Conservation (phyloP, 2,888 invertebrate species). For the Phytoseiulus persimilis region DNA sequence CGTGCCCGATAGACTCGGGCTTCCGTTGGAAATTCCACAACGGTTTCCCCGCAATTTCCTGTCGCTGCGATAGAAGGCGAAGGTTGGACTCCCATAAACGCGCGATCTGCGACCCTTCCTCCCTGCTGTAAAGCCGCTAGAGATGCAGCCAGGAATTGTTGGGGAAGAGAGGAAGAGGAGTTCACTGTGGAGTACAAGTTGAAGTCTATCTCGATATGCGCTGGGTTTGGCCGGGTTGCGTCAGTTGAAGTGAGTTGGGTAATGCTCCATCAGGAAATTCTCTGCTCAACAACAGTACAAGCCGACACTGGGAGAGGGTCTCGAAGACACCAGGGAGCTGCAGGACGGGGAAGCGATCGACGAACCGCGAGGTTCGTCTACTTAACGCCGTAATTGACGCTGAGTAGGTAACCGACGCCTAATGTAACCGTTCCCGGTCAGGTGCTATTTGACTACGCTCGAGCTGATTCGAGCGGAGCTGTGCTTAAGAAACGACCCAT, state of each 20-base stretch:
- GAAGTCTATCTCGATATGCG: background rate
- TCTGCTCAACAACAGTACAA: background rate
- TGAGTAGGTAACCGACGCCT: conserved; percentile 6
- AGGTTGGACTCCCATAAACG: background rate
- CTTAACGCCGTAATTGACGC: conserved; percentile 6
- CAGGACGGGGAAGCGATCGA: background rate
- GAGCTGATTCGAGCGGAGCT: background rate
- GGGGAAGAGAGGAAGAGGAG: background rate
- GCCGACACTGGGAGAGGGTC: background rate
- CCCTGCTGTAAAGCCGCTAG: background rate
- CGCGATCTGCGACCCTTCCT: background rate
- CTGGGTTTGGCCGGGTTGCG: too few relatives aligned
- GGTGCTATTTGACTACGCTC: background rate
- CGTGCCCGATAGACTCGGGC: background rate
- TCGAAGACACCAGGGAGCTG: background rate
- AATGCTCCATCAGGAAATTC: background rate
- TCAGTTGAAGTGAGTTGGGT: background rate
- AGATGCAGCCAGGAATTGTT: background rate
- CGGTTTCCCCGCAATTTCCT: background rate
- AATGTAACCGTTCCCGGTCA: background rate
- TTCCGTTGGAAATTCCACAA: too few relatives aligned
- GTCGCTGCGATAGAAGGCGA: background rate
- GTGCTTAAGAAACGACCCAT: background rate
- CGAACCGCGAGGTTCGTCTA: background rate
- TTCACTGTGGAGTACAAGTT: background rate